Base-by-base conservation (phyloP, 2,113 vertebrate species). In the Centropristis striata region DNA sequence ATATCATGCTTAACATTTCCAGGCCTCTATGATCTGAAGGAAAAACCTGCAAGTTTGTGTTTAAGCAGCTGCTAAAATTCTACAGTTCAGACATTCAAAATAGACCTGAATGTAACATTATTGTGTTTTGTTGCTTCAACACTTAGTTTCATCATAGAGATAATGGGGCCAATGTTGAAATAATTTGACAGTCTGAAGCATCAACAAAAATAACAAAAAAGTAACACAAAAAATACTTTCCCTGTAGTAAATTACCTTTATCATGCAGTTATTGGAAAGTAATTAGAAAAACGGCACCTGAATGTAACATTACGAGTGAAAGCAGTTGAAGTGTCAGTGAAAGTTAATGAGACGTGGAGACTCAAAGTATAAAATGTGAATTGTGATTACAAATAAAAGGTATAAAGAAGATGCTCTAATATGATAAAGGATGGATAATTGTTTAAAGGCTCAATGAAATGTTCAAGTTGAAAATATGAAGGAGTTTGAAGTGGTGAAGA, bases 1-100 rank as follows among this genome's bases (percentile, higher is more conserved):
- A 49, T 46, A 75, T 78, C 58, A 80, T 50, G 32, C 11, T 37
- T 41, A 70, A 49, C 64, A 42, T 59, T 59, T 81, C 50, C 14
- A 70, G 51, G 74, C 39, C 58, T 20, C 32, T 69, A 46, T 50
- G 42, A 71, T 65, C 50, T 64, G 21, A 42, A n/a, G 12, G n/a
- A 59, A 44, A 28, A 21, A 51, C 11, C n/a, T 36, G 20, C 50
- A 18, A 6, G 12, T 28, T 60, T 61, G 23, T 65, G 32, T 32
- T 46, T 18, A 32, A 53, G 32, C 16, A 2, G 0, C 23, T 23
- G 51, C 41, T 14, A 50, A 25, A 49, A 54, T 25, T 42, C 21
- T 57, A 23, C 42, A 21, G 46, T 32, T 72, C 18, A 44, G 57
- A 57, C 39, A 55, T 7, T 57, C 2, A 20, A 42, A 21, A 32